Evolutionary conservation across 1,140 invertebrate species (phyloP).

Genomic region (Bombus waltoni): DNA sequence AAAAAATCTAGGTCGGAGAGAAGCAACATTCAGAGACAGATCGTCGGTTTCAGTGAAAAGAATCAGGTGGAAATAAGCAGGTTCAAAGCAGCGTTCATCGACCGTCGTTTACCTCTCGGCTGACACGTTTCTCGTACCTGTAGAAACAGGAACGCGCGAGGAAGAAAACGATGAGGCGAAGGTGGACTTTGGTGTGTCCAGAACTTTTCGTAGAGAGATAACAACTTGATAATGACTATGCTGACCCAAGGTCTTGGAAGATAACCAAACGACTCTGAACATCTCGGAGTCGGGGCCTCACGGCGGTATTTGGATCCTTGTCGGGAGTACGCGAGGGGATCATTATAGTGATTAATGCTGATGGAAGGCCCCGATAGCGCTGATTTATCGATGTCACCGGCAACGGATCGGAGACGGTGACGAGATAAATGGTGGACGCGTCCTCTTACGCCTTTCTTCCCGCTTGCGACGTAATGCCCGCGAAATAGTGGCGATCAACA

Average conservation of each 20-base stretch:
- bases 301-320: constrained; percentile 73
- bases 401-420: constrained; percentile 77
- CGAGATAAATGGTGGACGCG: constrained; percentile 77
- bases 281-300: constrained; percentile 65
- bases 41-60: constrained; percentile 25
- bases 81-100: constrained; percentile 60
- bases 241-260: constrained; percentile 69
- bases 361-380: constrained; percentile 78
- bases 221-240: constrained; percentile 74
- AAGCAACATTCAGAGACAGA: constrained; percentile 32
- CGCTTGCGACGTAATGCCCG: constrained; percentile 44
- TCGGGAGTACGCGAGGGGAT: constrained; percentile 70
- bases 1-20: neutral
- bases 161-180: constrained; percentile 3
- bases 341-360: constrained; percentile 83
- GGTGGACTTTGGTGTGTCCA: constrained; percentile 47
- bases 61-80: constrained; percentile 66
- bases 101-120: constrained; percentile 46
- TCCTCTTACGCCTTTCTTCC: constrained; percentile 54
- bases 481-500: constrained; percentile 53
- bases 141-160: neutral
- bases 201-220: constrained; percentile 73
- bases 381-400: constrained; percentile 82
- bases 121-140: neutral
- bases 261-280: constrained; percentile 73